Percentiles rank a stretch among this genome's conserved stretches.
These are phyloP conservation scores for Hippoglossus stenolepis DNA, from an alignment of 2,113 vertebrate genomes.

Conservation along the genomic window DNA sequence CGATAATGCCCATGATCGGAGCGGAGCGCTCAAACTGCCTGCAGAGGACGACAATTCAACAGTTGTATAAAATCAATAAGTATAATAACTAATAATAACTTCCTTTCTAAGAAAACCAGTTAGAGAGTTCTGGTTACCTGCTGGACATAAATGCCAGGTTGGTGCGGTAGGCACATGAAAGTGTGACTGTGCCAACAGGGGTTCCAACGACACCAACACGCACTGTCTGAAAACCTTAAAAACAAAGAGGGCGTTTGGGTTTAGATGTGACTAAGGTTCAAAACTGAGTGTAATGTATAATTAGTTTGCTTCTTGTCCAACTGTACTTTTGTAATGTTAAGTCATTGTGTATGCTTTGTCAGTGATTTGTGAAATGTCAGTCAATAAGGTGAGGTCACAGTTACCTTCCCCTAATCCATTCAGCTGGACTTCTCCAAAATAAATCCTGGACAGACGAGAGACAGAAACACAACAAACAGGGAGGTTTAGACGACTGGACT, in stretches of 20 bases:
- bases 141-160: constrained; percentile 98
- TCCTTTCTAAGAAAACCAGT: background rate
- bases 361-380: no score
- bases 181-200: constrained; percentile 93
- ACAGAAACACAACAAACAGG: constrained; percentile 1
- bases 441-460: constrained; percentile 86
- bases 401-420: constrained; percentile 97
- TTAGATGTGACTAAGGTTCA: no score
- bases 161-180: constrained; percentile 98
- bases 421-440: constrained; percentile 98
- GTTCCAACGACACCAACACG: constrained; percentile 96
- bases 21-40: constrained; percentile 97
- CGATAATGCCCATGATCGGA: constrained; percentile 99
- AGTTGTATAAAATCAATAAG: background rate
- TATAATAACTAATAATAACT: background rate
- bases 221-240: constrained; percentile 94
- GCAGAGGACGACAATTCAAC: constrained; percentile 58
- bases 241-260: background rate
- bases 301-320: no score
- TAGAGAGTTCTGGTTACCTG: constrained; percentile 81
- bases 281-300: no score
- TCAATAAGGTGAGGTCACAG: background rate
- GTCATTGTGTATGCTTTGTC: no score
- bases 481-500: background rate
- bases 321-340: no score